Conservation (phyloP, 2,888 invertebrate species). For the Lepidocyrtoides sp. region DNA sequence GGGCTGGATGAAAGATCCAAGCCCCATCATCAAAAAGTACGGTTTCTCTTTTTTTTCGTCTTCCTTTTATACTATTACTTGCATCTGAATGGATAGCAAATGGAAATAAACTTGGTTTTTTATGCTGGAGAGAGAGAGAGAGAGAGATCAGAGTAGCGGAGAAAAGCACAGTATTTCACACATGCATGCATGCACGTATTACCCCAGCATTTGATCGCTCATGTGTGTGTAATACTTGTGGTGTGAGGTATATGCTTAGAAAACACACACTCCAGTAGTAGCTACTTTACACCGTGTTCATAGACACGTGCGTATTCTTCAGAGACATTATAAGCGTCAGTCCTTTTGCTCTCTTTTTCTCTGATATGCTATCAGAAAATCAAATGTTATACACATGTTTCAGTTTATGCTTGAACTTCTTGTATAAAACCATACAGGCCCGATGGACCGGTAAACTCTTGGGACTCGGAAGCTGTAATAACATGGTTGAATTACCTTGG, state of each 20-base stretch:
- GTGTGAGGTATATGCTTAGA: constrained; percentile 23
- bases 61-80: constrained; percentile 35
- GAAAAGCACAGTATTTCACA: constrained; percentile 48
- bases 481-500: constrained; percentile 94
- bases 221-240: constrained; percentile 64
- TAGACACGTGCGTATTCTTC: constrained; percentile 12
- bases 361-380: neutral
- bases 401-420: constrained; percentile 81
- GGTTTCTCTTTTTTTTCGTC: constrained; percentile 26
- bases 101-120: constrained; percentile 35
- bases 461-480: constrained; percentile 93
- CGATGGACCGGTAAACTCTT: constrained; percentile 92
- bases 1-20: constrained; percentile 88
- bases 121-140: neutral
- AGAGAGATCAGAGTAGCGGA: constrained; percentile 26
- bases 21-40: constrained; percentile 84
- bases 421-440: constrained; percentile 87
- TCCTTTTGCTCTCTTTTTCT: neutral
- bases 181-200: constrained; percentile 42
- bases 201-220: constrained; percentile 63
- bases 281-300: neutral
- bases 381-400: constrained; percentile 49
- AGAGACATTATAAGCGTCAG: neutral
- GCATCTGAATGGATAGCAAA: constrained; percentile 37
- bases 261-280: neutral